Base-by-base conservation (phyloP, 2,113 vertebrate genomes). In the Hemichromis elongatus region DNA sequence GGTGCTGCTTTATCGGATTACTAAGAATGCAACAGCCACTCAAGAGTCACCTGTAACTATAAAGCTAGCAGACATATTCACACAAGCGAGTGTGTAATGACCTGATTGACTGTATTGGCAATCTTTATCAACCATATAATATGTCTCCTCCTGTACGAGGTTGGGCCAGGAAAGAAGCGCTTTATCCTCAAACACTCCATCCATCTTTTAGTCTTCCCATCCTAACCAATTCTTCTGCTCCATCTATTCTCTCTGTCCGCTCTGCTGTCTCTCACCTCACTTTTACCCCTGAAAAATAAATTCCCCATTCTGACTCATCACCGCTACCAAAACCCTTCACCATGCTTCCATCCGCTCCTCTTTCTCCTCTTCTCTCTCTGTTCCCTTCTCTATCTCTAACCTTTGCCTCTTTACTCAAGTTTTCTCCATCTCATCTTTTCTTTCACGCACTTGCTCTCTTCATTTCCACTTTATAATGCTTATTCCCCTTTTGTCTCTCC, bases 401-500 rank as follows among this genome's bases (percentile, higher is more conserved):
- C 70, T 79, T 54, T 70, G 19, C 40, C 26, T 42, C 24, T 57
- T 56, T 21, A 16, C 19, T 9, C 6, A 63, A 18, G 8, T 79
- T 78, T 59, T 11, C n/a, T 7, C 50, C 5, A 1, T 83, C 52
- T 89, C 79, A 83, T 86, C 80, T 88, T 59, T 78, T 47, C 78
- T 77, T 79, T 30, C 70, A 80, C 2, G 0, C 45, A 21, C 42
- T 53, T 24, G 56, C 9, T 57, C 75, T 73, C 80, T 85, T 81
- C 33, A 80, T 85, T 80, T 84, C 59, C 52, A 78, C 68, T 84
- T 78, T 53, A 81, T 75, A 50, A 83, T 80, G 86, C 78, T 85
- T 47, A 78, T n/a, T 24, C 42, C 18, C 3, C 3, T 87, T 89
- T 68, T 80, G 70, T 90, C 50, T 89, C 26, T 56, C 75, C 85